phyloP scores from a whole-genome alignment of 2,888 invertebrate genomes.

The Adelphocoris suturalis region DNA sequence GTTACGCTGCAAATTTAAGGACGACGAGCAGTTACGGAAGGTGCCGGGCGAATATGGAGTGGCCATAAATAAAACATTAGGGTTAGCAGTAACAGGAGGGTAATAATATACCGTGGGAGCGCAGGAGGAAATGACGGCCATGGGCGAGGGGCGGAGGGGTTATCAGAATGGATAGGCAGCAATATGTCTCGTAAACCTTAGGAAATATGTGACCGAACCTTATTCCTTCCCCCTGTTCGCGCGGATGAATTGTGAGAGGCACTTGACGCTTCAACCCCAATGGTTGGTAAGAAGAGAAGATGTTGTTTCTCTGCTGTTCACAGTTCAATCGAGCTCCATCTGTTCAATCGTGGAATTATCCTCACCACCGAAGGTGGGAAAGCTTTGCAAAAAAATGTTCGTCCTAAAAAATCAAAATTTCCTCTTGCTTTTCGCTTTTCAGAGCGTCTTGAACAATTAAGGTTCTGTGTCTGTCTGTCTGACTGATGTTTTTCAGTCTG shows the following conservation, averaged over 20 bases:
- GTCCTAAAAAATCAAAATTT: no score
- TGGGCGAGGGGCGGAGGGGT: neutral
- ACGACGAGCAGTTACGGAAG: constrained; percentile 29
- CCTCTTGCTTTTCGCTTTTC: no score
- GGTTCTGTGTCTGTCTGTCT: no score
- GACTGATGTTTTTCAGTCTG: no score
- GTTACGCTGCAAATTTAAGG: neutral
- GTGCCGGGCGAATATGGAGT: neutral
- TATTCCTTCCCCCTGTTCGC: neutral
- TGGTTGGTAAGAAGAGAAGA: neutral
- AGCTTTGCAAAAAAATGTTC: no score
- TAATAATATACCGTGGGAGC: neutral
- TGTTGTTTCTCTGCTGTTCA: neutral
- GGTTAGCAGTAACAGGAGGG: constrained; percentile 15
- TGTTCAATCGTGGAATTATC: no score
- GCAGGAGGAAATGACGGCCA: constrained; percentile 33
- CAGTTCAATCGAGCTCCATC: no score
- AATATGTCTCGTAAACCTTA: constrained; percentile 63
- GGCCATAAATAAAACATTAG: constrained; percentile 49
- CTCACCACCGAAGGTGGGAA: no score
- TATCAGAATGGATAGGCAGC: constrained; percentile 59
- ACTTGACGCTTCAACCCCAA: neutral
- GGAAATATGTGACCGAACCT: constrained; percentile 55
- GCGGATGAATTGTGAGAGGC: constrained; percentile 26
- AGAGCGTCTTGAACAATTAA: no score